A percentile compares a stretch with the other conserved stretches of the same genome.
These are phyloP conservation scores for Ictalurus punctatus DNA, from an alignment of 2,113 vertebrate genomes.

Conservation along the genomic window DNA sequence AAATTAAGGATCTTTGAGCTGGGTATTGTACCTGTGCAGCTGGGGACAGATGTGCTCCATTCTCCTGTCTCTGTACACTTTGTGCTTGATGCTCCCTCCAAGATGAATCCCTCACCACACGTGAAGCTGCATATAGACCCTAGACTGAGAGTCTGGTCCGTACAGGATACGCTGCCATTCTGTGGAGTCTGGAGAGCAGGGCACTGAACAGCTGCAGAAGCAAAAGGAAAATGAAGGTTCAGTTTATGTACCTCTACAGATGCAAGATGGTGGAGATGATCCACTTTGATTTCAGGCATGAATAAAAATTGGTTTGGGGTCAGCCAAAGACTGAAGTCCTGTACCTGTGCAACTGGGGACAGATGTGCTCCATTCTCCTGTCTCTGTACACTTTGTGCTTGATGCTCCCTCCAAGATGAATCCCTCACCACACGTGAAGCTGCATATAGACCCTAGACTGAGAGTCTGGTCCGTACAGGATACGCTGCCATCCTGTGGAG, in stretches of 20 bases:
- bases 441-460: neutral
- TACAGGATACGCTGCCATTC: no score
- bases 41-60: no score
- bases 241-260: neutral
- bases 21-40: constrained; percentile 14
- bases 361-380: constrained; percentile 9
- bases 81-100: no score
- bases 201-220: no score
- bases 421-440: constrained; percentile 8
- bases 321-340: neutral
- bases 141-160: no score
- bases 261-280: neutral
- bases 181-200: no score
- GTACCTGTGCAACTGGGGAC: constrained; percentile 57
- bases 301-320: neutral
- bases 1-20: no score
- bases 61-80: no score
- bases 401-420: neutral
- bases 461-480: constrained; percentile 1
- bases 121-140: no score
- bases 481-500: neutral
- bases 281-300: neutral
- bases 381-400: neutral
- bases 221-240: neutral
- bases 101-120: no score